phyloP scores from a whole-genome alignment of 1,140 invertebrate species.

The Spodoptera litura region DNA sequence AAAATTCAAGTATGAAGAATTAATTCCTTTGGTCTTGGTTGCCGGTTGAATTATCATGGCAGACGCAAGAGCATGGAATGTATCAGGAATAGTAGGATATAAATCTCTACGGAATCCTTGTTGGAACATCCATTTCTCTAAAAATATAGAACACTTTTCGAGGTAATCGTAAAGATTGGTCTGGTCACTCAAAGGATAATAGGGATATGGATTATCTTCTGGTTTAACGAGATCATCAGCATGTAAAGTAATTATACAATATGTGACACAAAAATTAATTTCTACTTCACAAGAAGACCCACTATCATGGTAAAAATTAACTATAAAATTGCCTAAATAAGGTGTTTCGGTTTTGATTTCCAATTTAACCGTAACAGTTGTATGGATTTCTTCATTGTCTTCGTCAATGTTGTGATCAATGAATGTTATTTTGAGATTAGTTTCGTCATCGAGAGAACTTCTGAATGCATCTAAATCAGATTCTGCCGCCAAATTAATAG shows the following conservation, averaged over 20 bases:
- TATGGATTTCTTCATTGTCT: constrained; percentile 52
- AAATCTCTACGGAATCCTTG: constrained; percentile 81
- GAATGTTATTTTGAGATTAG: constrained; percentile 63
- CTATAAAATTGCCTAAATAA: constrained; percentile 59
- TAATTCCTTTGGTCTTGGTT: constrained; percentile 76
- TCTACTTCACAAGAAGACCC: constrained; percentile 74
- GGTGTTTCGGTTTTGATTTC: constrained; percentile 58
- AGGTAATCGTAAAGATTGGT: constrained; percentile 69
- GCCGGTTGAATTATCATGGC: constrained; percentile 62
- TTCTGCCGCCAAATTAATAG: constrained; percentile 65
- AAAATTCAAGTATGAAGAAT: constrained; percentile 78
- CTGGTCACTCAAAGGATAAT: constrained; percentile 68
- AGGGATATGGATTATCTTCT: constrained; percentile 75
- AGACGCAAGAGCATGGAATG: constrained; percentile 75
- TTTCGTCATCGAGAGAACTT: constrained; percentile 68
- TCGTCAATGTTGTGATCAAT: constrained; percentile 54
- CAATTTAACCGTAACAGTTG: constrained; percentile 64
- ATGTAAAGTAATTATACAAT: constrained; percentile 77
- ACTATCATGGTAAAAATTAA: constrained; percentile 68
- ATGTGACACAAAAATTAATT: constrained; percentile 75
- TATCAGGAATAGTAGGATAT: constrained; percentile 77
- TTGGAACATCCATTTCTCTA: constrained; percentile 82
- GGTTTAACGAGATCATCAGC: constrained; percentile 57
- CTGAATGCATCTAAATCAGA: constrained; percentile 64
- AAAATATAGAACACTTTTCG: constrained; percentile 67